A percentile compares a stretch with the other conserved stretches of the same genome.
Conservation (phyloP, 2,888 invertebrate genomes). For the Ferrisia virgata region DNA sequence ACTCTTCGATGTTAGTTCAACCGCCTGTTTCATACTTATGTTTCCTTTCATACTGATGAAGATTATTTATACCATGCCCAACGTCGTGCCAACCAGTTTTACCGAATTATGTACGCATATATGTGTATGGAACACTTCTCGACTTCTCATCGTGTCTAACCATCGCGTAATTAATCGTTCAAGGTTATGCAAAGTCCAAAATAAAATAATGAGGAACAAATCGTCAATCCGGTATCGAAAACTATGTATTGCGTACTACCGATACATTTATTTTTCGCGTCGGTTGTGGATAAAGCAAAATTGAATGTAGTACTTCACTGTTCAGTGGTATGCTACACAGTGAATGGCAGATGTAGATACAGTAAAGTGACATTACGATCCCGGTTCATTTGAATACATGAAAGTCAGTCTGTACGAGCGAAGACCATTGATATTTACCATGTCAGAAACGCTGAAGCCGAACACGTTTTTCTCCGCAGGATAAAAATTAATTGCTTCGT, state of each 20-base stretch:
- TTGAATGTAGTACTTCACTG: not conserved
- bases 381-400: not conserved
- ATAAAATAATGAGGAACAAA: too few species aligned
- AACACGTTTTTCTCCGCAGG: not conserved
- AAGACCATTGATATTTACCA: not conserved
- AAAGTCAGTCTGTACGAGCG: not conserved
- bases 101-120: not conserved
- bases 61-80: not conserved
- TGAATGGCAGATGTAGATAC: not conserved
- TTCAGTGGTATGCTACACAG: not conserved
- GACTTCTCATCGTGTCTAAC: not conserved
- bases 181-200: constrained; percentile 2
- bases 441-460: not conserved
- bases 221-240: not conserved
- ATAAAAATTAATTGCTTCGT: not conserved
- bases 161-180: not conserved
- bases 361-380: not conserved
- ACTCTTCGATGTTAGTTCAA: not conserved
- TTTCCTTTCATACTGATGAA: not conserved
- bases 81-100: not conserved
- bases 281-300: not conserved
- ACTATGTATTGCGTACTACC: too few species aligned
- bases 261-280: not conserved
- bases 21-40: not conserved
- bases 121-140: not conserved